Base-by-base conservation (phyloP, 2,888 invertebrate genomes). In the Drosophila siamana region DNA sequence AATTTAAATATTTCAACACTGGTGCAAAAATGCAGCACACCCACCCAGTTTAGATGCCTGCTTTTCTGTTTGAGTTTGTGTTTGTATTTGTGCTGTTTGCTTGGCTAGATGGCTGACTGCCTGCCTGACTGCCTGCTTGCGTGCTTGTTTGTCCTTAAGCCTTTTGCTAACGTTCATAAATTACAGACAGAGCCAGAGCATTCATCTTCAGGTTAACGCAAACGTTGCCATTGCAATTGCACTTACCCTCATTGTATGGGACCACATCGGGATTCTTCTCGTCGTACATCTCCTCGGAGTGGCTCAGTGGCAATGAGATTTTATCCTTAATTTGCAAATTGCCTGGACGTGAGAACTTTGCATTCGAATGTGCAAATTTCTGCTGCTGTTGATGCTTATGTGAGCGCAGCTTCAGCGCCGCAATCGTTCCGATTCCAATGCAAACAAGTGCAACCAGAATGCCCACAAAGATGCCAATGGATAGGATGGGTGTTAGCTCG, bases 191-290 rank as follows among this genome's bases (percentile, higher is more conserved):
- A 50, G 63, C 47, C 33, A 47, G 28, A 59, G 48, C 80, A 84
- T 88, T 79, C 69, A 88, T 84, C 89, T 84, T 84, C 46, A 64
- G 63, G 67, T 33, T 43, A 33, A 19, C 30, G 13, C 0, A 9
- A 22, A 11, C 4, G 28, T 41, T 16, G 26, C 50, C 22, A 36
- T 54, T 52, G 65, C 60, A 59, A 55, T 66, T 66, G 74, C 62
- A 78, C 90, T 93, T 93, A 97, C 97, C 96, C 95, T 97, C 97
- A 91, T 96, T 97, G 80, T 96, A 95, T 26, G 97, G 97, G 67
- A 97, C 96, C 74, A 97, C 96, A 91, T 97, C 97, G 26, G 97
- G 97, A 93, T 97, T 97, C 91, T 95, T 96, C 92, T 98, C 97
- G 90, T 97, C 97, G 85, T 96, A 95, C 90, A 96, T 94, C 89